phyloP scores from a whole-genome alignment of 2,888 invertebrate species.

The Frankliniella fusca region DNA sequence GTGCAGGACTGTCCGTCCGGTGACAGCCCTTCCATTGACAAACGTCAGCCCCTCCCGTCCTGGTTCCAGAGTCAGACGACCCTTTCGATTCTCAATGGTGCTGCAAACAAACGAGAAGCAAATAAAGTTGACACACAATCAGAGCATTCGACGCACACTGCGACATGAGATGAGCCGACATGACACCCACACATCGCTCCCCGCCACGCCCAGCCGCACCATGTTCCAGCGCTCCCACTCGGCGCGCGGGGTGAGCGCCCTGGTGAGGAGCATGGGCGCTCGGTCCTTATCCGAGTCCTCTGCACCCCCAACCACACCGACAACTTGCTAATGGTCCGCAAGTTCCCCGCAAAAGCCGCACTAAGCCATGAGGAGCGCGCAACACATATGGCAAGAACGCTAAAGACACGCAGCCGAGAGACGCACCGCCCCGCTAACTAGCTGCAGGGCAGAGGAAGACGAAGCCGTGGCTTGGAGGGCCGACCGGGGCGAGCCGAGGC shows the following conservation, averaged over 20 bases:
- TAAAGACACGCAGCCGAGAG: too few relatives aligned
- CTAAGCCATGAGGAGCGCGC: too few relatives aligned
- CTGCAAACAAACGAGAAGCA: slow-evolving; percentile 42
- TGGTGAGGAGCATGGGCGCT: background rate
- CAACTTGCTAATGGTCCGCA: too few relatives aligned
- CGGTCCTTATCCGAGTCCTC: too few relatives aligned
- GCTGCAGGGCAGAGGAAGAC: too few relatives aligned
- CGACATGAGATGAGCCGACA: background rate
- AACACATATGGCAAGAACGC: too few relatives aligned
- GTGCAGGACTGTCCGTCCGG: slow-evolving; percentile 46
- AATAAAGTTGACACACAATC: slow-evolving; percentile 2
- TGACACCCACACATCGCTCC: background rate
- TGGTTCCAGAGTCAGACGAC: slow-evolving; percentile 49
- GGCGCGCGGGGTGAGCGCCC: background rate
- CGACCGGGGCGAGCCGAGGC: background rate
- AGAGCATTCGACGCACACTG: background rate
- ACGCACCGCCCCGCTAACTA: too few relatives aligned
- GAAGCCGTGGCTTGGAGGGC: too few relatives aligned
- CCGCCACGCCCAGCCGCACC: background rate
- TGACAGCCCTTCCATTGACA: slow-evolving; percentile 54
- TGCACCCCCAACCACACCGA: too few relatives aligned
- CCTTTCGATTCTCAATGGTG: slow-evolving; percentile 51
- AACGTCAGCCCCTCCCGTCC: slow-evolving; percentile 52
- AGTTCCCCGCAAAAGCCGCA: too few relatives aligned
- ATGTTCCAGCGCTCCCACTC: slow-evolving; percentile 6